phyloP scores from a whole-genome alignment of 2,888 invertebrate genomes.

The Dryobota labecula region DNA sequence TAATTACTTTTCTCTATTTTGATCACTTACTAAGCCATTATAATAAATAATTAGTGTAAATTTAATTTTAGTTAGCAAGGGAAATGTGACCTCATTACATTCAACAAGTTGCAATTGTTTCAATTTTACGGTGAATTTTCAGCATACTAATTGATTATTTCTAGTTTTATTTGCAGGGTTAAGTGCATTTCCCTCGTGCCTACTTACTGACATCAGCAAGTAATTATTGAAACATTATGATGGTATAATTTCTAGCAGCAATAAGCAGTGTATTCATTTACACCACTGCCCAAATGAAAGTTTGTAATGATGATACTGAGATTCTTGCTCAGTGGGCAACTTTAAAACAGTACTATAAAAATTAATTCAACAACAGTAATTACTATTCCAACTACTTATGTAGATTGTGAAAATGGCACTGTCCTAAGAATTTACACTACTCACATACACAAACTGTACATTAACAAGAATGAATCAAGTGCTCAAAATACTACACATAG shows the following conservation, averaged over 20 bases:
- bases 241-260: no score
- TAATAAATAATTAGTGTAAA: background rate
- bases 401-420: background rate
- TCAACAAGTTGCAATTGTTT: slow-evolving; percentile 1
- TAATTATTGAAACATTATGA: background rate
- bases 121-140: slow-evolving; percentile 8
- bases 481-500: slow-evolving; percentile 5
- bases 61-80: slow-evolving; percentile 6
- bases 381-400: background rate
- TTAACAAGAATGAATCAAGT: background rate
- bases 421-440: background rate
- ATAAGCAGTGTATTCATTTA: background rate
- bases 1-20: background rate
- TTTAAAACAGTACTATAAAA: background rate
- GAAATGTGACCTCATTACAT: slow-evolving; percentile 20
- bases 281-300: background rate
- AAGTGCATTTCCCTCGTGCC: background rate
- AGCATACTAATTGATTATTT: slow-evolving; percentile 1
- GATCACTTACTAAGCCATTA: slow-evolving; percentile 1
- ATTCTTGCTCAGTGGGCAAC: background rate
- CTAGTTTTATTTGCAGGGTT: background rate
- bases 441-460: background rate
- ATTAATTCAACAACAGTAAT: background rate
- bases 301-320: background rate
- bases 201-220: background rate